These are phyloP conservation scores for Danaus plexippus DNA, from an alignment of 1,140 invertebrate species.

Conservation along the genomic window DNA sequence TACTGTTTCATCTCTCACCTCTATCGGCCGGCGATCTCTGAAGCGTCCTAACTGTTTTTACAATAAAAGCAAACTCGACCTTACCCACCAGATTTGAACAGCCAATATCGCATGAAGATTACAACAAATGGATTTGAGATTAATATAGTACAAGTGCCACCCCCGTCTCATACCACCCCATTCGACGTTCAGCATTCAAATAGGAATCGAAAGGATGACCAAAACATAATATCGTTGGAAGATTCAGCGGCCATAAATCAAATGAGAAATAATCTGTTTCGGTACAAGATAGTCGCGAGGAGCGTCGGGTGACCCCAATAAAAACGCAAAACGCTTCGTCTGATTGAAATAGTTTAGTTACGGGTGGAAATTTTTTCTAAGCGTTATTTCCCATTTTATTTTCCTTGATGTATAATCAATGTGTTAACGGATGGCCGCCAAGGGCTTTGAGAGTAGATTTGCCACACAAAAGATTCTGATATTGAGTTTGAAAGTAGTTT, in stretches of 20 bases:
- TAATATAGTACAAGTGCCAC: conserved; percentile 69
- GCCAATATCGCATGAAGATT: conserved; percentile 54
- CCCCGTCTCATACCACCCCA: conserved; percentile 64
- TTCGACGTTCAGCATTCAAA: conserved; percentile 69
- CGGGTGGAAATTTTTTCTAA: conserved; percentile 48
- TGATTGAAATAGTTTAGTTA: conserved; percentile 68
- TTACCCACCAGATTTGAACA: conserved; percentile 38
- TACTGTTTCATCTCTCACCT: conserved; percentile 72
- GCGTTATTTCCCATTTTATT: conserved; percentile 65
- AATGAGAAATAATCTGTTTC: conserved; percentile 71
- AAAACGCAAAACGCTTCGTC: conserved; percentile 70
- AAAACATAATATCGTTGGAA: conserved; percentile 72
- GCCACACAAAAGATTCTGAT: conserved; percentile 67
- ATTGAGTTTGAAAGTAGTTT: conserved; percentile 69
- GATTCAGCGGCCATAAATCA: conserved; percentile 69
- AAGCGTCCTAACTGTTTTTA: conserved; percentile 62
- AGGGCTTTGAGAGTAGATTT: conserved; percentile 64
- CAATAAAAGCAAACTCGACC: conserved; percentile 57
- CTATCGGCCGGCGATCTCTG: conserved; percentile 64
- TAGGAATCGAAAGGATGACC: conserved; percentile 72
- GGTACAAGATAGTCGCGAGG: conserved; percentile 61
- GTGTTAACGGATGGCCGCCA: conserved; percentile 66
- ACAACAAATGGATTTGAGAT: conserved; percentile 70
- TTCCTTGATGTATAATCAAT: conserved; percentile 71
- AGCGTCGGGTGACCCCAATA: conserved; percentile 50